Conservation (phyloP, 92 coral and sea anemone species). For the Porites cylindrica region DNA sequence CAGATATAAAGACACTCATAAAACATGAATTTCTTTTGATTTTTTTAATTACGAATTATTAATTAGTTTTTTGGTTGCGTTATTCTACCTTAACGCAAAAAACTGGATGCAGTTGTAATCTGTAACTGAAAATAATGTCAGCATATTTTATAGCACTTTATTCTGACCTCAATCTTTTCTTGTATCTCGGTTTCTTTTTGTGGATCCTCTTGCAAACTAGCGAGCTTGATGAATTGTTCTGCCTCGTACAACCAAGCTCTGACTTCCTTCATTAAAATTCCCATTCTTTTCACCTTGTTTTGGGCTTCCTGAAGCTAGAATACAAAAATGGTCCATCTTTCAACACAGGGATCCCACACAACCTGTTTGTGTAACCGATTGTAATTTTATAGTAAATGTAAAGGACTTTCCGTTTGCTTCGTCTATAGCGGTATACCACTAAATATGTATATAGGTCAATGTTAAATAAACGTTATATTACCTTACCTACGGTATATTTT, state of each 20-base stretch:
- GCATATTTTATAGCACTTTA: not conserved
- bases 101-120: too few relatives aligned
- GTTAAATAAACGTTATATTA: too few relatives aligned
- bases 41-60: too few relatives aligned
- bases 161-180: conserved; percentile 56
- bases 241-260: conserved; percentile 65
- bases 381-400: not conserved
- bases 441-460: too few relatives aligned
- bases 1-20: too few relatives aligned
- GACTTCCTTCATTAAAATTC: conserved; percentile 45
- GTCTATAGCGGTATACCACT: too few relatives aligned
- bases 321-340: not conserved
- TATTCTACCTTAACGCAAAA: too few relatives aligned
- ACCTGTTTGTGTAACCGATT: not conserved
- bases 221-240: conserved; percentile 37
- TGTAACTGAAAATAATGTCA: too few relatives aligned
- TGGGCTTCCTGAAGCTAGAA: conserved; percentile 49
- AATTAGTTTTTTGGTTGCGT: too few relatives aligned
- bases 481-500: too few relatives aligned
- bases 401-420: too few relatives aligned
- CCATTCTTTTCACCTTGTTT: conserved; percentile 49
- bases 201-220: conserved; percentile 10
- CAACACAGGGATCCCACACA: not conserved
- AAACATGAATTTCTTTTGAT: too few relatives aligned
- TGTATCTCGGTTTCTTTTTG: conserved; percentile 47